A percentile compares a stretch with the other conserved stretches of the same genome.
Conservation (phyloP, 2,113 vertebrate species). For the Balaeniceps rex region DNA sequence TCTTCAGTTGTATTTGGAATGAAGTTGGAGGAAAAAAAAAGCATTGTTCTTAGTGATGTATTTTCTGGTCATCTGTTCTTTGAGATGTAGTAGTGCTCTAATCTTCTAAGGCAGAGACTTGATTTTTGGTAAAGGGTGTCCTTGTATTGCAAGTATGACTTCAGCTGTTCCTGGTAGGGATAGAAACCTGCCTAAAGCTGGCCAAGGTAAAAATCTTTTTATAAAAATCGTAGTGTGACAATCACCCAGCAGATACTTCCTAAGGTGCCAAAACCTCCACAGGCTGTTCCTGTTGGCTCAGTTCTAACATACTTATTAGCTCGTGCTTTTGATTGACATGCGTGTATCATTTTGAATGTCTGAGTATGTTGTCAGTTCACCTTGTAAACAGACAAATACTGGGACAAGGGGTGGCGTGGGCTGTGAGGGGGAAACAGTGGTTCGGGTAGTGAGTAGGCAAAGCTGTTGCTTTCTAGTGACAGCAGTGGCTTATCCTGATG, state of each 20-base stretch:
- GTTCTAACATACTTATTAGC: not conserved
- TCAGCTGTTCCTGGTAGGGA: not conserved
- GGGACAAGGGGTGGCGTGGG: not conserved
- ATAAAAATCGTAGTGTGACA: not conserved
- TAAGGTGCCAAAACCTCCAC: not conserved
- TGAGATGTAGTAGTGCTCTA: not conserved
- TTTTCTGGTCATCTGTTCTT: not conserved
- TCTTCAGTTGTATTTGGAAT: not conserved
- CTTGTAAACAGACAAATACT: not conserved
- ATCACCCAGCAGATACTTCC: not conserved
- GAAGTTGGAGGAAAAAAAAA: not conserved
- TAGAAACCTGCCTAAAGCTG: not conserved
- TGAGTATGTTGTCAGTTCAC: not conserved
- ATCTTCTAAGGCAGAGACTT: not conserved
- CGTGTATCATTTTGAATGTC: not conserved
- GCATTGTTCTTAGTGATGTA: not conserved
- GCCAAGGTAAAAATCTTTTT: not conserved
- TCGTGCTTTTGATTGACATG: not conserved
- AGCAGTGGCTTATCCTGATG: not conserved
- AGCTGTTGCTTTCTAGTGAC: not conserved
- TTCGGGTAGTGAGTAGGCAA: not conserved
- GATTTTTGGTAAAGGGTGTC: not conserved
- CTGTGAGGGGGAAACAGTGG: not conserved
- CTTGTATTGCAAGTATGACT: not conserved
- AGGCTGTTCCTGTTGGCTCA: not conserved